Evolutionary conservation across 2,113 vertebrate species (phyloP), one percentile per base, ranked within the genome.

Genomic region (Paedocypris sp.): DNA sequence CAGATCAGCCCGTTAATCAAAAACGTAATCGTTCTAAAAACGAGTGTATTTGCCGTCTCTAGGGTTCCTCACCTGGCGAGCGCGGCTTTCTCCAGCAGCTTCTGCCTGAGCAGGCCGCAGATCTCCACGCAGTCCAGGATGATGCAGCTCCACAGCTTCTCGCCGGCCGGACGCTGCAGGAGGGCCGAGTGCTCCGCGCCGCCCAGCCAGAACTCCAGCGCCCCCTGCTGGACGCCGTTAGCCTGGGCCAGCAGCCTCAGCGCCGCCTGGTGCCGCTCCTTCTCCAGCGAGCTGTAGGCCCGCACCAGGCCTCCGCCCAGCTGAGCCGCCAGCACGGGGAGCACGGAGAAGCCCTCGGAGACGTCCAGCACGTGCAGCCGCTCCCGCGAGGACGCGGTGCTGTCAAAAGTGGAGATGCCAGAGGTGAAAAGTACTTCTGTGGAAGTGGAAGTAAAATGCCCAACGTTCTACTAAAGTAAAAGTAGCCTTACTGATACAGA

Each of bases 41-140:
- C n/a, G n/a, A n/a, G n/a, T n/a, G n/a, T n/a, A 36, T n/a, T 36
- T 2, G 13, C 11, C 35, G 13, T 6, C 11, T 2, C 6, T 20
- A 16, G 15, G 7, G 11, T 5, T 3, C 10, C 22, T 56, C 22
- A 39, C 38, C 64, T 45, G 2, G 52, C 94, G 75, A 98, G 84
- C 2, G 90, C 87, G 2, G 94, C 94, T 73, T 98, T 99, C 77
- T 99, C 93, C 90, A 97, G 90, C 68, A 98, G 78, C 60, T 95
- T 95, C 80, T 98, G 92, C 67, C 95, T 88, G 41, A 97, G 85
- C 47, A 99, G 89, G 13, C 95, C 95, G 28, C 93, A 94, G 1
- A 87, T 87, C 75, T 99, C 95, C 51, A 99, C 81, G 60, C 94
- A 92, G 82, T 98, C 94, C 75, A 99, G 74, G 61, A 97, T 84